Evolutionary conservation across 1,140 invertebrate genomes (phyloP), one percentile per base, ranked within the genome.

Genomic region (Pemphigus obesinymphae): DNA sequence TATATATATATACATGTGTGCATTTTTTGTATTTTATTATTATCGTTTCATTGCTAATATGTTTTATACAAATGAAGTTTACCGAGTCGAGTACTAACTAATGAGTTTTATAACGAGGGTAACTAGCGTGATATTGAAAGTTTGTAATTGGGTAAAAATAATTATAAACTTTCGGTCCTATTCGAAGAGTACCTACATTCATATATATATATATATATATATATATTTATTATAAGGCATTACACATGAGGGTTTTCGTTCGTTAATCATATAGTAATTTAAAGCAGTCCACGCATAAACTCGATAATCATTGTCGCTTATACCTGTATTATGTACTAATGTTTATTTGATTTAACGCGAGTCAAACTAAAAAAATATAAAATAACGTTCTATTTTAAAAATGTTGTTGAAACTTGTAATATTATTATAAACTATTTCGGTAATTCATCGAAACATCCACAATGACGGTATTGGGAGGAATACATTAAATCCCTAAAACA

Each of bases 141-240:
- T 70, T 70, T 23, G 68, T 70, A 70, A 70, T 70, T 45, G 68
- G 68, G 37, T 70, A 70, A 70, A 70, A 70, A 70, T 70, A 70
- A 70, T 70, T 70, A 45, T 29, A 70, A 70, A 70, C 68, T 70
- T 70, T 70, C 26, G 40, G 68, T 70, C 17, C 40, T 45, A 45
- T 70, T 43, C 7, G 40, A 45, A 45, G 37, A n/a, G 11, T 17
- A 45, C n/a, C 4, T 40, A n/a, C n/a, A n/a, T n/a, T n/a, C n/a
- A n/a, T n/a, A n/a, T n/a, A n/a, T n/a, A n/a, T n/a, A n/a, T n/a
- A n/a, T n/a, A n/a, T n/a, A n/a, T n/a, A n/a, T n/a, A n/a, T n/a
- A n/a, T n/a, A n/a, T n/a, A n/a, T n/a, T 4, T 40, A 5, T 4
- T 40, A 13, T 11, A 45, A 70, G 37, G 26, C 40, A 43, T 70